Evolutionary conservation across 92 coral and sea anemone species (phyloP).

Genomic region (Montipora capitata): DNA sequence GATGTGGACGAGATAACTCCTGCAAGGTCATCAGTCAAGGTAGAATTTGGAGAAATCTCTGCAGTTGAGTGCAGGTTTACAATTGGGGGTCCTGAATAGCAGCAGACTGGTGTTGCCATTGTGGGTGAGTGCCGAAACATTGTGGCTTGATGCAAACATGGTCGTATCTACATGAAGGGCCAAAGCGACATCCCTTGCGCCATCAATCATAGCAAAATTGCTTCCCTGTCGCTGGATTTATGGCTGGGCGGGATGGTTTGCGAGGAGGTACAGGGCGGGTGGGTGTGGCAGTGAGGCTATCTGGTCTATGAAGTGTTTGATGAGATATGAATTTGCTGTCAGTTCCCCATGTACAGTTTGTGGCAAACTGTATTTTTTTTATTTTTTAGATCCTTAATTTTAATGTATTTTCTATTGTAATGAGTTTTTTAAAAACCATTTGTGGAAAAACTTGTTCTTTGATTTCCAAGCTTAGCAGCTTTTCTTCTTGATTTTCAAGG

Average conservation of each 20-base stretch:
- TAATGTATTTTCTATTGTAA: too few species aligned
- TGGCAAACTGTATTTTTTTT: background rate
- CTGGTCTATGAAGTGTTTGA: constrained; percentile 23
- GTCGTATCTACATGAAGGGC: constrained; percentile 3
- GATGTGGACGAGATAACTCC: constrained; percentile 19
- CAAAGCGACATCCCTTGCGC: constrained; percentile 13
- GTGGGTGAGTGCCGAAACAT: constrained; percentile 9
- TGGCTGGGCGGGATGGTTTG: constrained; percentile 15
- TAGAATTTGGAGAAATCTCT: constrained; percentile 3
- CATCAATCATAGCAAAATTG: constrained; percentile 10
- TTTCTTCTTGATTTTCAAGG: constrained; percentile 26
- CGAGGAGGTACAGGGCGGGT: background rate
- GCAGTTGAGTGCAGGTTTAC: constrained; percentile 25
- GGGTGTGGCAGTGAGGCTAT: background rate
- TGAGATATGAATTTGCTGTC: constrained; percentile 29
- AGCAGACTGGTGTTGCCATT: constrained; percentile 21
- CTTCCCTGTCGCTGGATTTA: constrained; percentile 12
- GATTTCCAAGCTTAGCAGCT: constrained; percentile 6
- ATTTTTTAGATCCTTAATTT: too few species aligned
- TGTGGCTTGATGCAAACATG: constrained; percentile 29
- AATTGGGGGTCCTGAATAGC: background rate
- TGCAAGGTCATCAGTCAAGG: background rate
- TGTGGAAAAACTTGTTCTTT: background rate
- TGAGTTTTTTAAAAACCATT: background rate
- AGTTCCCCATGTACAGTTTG: constrained; percentile 16